Evolutionary conservation across 2,797 vertebrate genomes (phyloP).

Genomic region (Pseudopleuronectes americanus): DNA sequence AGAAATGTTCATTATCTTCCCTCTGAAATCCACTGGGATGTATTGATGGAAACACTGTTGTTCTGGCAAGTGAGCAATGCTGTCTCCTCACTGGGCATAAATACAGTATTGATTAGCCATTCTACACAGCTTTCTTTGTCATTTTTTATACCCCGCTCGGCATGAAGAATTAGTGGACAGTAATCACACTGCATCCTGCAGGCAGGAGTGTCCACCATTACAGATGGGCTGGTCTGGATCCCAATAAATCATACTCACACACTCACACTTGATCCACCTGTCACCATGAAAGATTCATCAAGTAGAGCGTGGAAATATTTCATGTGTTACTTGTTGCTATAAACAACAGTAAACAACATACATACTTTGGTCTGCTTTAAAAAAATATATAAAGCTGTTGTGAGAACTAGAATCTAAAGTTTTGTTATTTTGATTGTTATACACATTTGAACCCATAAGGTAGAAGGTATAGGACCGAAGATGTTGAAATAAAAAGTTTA

Average conservation of each 20-base stretch:
- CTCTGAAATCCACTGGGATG: conserved; percentile 58
- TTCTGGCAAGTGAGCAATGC: conserved; percentile 78
- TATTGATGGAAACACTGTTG: conserved; percentile 75
- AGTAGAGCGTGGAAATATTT: conserved; percentile 65
- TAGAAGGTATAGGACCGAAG: too few relatives aligned
- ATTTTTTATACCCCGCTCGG: conserved; percentile 73
- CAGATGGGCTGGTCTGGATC: conserved; percentile 52
- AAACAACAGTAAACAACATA: neutral
- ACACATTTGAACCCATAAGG: too few relatives aligned
- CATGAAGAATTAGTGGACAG: conserved; percentile 79
- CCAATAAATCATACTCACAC: conserved; percentile 70
- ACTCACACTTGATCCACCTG: conserved; percentile 59
- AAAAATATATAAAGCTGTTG: neutral
- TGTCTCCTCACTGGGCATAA: conserved; percentile 79
- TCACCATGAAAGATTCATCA: conserved; percentile 72
- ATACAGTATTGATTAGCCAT: conserved; percentile 86
- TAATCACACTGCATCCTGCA: conserved; percentile 80
- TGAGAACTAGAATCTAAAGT: neutral
- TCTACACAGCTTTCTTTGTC: conserved; percentile 75
- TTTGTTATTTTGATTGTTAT: too few relatives aligned
- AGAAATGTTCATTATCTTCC: conserved; percentile 75
- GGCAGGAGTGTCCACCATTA: conserved; percentile 74
- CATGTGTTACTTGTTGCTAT: conserved; percentile 67
- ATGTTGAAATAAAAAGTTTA: too few relatives aligned
- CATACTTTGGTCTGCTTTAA: neutral